Base-by-base conservation (phyloP, 2,113 vertebrate species). In the Psephotus haematonotus region DNA sequence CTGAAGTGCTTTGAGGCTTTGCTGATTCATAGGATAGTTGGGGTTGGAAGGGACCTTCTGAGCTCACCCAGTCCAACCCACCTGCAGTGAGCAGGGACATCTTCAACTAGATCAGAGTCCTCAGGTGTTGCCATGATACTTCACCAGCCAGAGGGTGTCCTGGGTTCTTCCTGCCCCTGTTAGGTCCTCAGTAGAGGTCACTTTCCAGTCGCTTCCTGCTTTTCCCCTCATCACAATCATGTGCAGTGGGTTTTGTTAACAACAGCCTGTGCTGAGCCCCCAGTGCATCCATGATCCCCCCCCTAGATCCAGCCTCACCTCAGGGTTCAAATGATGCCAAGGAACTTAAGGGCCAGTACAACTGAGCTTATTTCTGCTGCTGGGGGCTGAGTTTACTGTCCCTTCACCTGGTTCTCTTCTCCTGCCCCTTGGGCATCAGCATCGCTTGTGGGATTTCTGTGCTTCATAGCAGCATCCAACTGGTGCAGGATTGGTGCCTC, bases 261-360 rank as follows among this genome's bases (percentile, higher is more conserved):
- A 29, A 7, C 62, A 47, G 35, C 7, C 27, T 13, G 41, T 24
- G n/a, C 89, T 65, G 57, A 88, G 63, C 31, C 47, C 35, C 39
- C 13, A 3, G 1, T 0, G 0, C 1, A 0, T 14, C 25, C 6
- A 5, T 24, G 33, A 9, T 11, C 9, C 28, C 31, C 69, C 43
- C 43, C 77, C 28, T 0, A 0, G 7, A 29, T 71, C 87, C 82
- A 39, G 27, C 65, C 50, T 59, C 29, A 17, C 87, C 69, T 95
- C 87, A 37, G 78, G 60, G 63, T 67, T 87, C 69, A 41, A 25
- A 18, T 28, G 27, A 65, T 47, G 69, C 86, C 78, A 59, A 70
- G 72, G 69, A 80, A 44, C 35, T 43, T 33, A 0, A 44, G 18
- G 55, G 27, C 28, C 74, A 5, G 57, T 65, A 44, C 1, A 75